phyloP scores from a whole-genome alignment of 2,797 vertebrate species.

The Staurois parvus region DNA sequence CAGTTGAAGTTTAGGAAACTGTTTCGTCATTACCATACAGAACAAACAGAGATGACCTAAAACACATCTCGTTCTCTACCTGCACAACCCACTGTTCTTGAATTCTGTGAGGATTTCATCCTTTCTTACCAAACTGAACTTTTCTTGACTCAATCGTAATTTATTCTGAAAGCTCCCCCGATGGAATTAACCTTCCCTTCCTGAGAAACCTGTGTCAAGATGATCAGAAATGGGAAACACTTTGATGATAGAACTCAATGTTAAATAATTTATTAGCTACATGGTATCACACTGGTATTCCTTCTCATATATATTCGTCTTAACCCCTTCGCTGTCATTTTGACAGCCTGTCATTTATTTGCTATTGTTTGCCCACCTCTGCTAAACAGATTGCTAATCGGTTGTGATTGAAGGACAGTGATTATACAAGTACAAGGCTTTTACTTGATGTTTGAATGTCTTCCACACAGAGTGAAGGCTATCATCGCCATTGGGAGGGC shows the following conservation, averaged over 20 bases:
- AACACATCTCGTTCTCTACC: background rate
- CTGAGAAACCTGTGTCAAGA: constrained; percentile 57
- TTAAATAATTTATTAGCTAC: constrained; percentile 59
- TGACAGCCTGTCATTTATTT: background rate
- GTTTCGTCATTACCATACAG: background rate
- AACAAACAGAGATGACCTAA: constrained; percentile 9
- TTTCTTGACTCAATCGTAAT: constrained; percentile 55
- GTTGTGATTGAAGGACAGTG: no score
- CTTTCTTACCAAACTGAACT: constrained; percentile 47
- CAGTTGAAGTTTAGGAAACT: background rate
- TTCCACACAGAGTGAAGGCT: no score
- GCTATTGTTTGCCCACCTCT: no score
- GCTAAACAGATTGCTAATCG: no score
- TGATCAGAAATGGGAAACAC: constrained; percentile 57
- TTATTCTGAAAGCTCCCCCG: constrained; percentile 53
- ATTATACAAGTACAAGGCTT: no score
- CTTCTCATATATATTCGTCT: constrained; percentile 30
- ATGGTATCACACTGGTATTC: constrained; percentile 37
- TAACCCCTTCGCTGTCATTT: constrained; percentile 29
- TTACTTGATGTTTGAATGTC: no score
- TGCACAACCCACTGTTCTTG: background rate
- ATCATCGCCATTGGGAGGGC: no score
- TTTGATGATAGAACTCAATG: constrained; percentile 48
- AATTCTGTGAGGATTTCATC: background rate
- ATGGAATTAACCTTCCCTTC: constrained; percentile 57